phyloP scores from a whole-genome alignment of 2,797 vertebrate genomes.

The Rhincodon typus region DNA sequence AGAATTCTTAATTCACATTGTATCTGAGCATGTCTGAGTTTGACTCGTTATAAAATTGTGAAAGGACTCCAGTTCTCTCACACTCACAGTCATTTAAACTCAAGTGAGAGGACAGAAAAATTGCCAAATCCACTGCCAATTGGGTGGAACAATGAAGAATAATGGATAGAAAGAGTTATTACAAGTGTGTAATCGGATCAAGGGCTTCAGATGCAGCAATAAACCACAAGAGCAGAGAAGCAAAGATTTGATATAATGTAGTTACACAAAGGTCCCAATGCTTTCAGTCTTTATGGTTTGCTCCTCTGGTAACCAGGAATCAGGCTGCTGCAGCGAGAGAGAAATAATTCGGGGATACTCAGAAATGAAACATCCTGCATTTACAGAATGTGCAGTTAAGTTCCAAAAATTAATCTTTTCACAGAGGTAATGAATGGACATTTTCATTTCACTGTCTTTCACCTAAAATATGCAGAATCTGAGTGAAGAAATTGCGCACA shows the following conservation, averaged over 20 bases:
- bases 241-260: not conserved
- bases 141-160: not conserved
- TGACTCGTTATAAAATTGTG: not conserved
- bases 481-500: not conserved
- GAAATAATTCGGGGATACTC: not conserved
- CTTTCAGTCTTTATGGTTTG: not conserved
- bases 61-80: not conserved
- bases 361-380: not conserved
- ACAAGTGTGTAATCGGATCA: not conserved
- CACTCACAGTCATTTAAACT: not conserved
- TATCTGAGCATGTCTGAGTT: not conserved
- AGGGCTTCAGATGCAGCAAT: not conserved
- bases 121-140: not conserved
- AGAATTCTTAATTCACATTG: not conserved
- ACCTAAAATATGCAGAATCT: not conserved
- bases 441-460: not conserved
- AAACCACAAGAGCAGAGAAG: not conserved
- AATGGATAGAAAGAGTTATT: not conserved
- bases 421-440: not conserved
- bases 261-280: not conserved
- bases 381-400: not conserved
- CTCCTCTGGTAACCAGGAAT: not conserved
- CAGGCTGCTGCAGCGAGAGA: not conserved
- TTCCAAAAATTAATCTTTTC: not conserved
- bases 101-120: not conserved